phyloP scores from a whole-genome alignment of 2,113 vertebrate species.

The Scolopax mira region DNA sequence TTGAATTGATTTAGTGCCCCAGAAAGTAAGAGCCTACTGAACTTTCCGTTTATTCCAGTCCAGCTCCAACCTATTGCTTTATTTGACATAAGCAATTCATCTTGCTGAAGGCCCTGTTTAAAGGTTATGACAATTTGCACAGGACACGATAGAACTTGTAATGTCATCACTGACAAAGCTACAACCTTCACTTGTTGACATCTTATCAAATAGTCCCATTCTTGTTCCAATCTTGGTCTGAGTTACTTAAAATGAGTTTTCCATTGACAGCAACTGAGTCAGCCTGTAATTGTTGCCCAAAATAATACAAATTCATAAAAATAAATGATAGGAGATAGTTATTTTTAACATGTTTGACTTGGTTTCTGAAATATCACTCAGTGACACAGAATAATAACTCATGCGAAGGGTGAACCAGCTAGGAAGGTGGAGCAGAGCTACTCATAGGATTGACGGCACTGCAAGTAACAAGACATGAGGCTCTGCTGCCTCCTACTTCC shows the following conservation, averaged over 20 bases:
- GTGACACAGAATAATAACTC: constrained; percentile 4
- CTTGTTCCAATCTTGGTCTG: constrained; percentile 18
- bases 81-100: neutral
- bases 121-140: constrained; percentile 25
- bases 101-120: neutral
- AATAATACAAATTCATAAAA: constrained; percentile 54
- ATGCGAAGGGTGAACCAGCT: neutral
- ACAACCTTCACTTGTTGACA: constrained; percentile 31
- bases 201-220: constrained; percentile 7
- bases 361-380: constrained; percentile 15
- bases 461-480: neutral
- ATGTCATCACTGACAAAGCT: constrained; percentile 13
- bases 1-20: neutral
- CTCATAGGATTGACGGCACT: neutral
- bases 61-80: neutral
- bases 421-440: neutral
- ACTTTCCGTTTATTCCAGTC: neutral
- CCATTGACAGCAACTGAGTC: neutral
- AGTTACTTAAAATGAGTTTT: constrained; percentile 38
- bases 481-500: neutral
- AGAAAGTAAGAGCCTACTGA: neutral
- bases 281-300: constrained; percentile 28
- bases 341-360: constrained; percentile 42
- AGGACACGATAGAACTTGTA: neutral
- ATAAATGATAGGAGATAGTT: constrained; percentile 15